Base-by-base conservation (phyloP, 2,888 invertebrate genomes). In the Lasius fuliginosus region DNA sequence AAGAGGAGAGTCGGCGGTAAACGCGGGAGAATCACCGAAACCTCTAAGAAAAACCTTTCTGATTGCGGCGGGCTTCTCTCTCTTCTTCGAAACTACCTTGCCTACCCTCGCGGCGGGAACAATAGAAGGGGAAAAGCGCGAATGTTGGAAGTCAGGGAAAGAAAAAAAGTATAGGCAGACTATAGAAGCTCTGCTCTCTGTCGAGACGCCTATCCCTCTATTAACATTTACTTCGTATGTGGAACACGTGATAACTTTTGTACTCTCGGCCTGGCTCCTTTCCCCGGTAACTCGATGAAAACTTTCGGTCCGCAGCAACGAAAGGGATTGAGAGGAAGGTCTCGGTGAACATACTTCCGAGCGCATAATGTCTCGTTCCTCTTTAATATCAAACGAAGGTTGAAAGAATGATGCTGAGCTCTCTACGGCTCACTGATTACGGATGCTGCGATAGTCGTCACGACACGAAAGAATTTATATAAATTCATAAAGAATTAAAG, bases 151-250 rank as follows among this genome's bases (percentile, higher is more conserved):
- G 60, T 81, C 60, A 42, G 15, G 71, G 27, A 73, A 46, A 69
- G 86, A 67, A 53, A 67, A 18, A 49, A 30, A 56, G 73, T 36
- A 40, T 15, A 77, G 23, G 36, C n/a, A 46, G 53, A 23, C 42
- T 40, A 33, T 30, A 11, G 23, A 33, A 46, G 2, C 46, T 27
- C 86, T 83, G 60, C 40, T 5, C 36, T 36, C 36, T 79, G 71
- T 85, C 62, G 83, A 84, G 46, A 53, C 76, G 82, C 75, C 89
- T 86, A 87, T 86, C 85, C 73, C 71, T 53, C 87, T 87, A 89
- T 92, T 92, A 91, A 91, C 88, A 85, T 91, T 92, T 90, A 89
- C 87, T 90, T 89, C 82, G 85, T 87, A 86, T 86, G 86, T 87
- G 85, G 81, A 89, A 85, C 88, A 86, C 83, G 86, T 73, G 53